Conservation (phyloP, 1,140 invertebrate genomes). For the Rhopalosiphum padi region DNA sequence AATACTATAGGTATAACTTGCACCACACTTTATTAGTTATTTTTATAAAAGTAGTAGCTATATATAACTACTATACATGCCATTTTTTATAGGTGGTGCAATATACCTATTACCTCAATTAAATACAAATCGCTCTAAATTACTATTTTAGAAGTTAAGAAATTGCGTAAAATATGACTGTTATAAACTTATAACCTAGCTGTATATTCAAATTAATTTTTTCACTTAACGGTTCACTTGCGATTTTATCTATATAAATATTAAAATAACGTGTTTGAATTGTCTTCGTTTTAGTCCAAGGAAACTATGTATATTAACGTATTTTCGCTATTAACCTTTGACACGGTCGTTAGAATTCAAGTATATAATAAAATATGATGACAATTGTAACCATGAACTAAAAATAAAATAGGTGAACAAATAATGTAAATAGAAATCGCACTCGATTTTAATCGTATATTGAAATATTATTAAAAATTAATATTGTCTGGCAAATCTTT, state of each 20-base stretch:
- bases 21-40: background rate
- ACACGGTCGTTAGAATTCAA: background rate
- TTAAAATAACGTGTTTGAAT: background rate
- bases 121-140: background rate
- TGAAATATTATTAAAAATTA: background rate
- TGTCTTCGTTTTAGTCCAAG: conserved; percentile 27
- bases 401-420: background rate
- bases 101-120: background rate
- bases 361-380: background rate
- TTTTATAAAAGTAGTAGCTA: background rate
- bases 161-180: too few relatives aligned
- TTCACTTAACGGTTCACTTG: conserved; percentile 21
- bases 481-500: background rate
- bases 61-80: too few relatives aligned
- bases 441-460: background rate
- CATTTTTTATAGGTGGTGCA: background rate
- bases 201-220: background rate
- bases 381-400: background rate
- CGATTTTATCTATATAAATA: background rate
- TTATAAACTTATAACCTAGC: background rate
- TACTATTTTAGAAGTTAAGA: too few relatives aligned
- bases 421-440: background rate
- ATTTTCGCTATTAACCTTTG: conserved; percentile 33
- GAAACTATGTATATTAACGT: background rate
- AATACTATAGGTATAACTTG: too few relatives aligned